Percentiles rank a stretch among this genome's conserved stretches.
phyloP scores from a whole-genome alignment of 2,797 vertebrate species.

The Heteromormyrus szaboi region DNA sequence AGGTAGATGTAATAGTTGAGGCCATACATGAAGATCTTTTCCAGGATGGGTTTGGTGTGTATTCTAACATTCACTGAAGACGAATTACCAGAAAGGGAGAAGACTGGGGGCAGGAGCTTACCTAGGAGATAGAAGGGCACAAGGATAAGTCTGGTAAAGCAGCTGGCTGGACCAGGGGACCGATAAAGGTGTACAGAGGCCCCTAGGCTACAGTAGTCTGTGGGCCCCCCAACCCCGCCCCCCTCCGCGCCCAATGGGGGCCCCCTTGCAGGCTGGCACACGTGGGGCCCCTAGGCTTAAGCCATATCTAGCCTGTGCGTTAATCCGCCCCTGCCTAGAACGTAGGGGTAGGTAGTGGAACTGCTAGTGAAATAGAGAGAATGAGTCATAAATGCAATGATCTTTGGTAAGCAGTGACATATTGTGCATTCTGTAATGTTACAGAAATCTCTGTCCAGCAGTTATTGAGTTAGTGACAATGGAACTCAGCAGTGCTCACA shows the following conservation, averaged over 20 bases:
- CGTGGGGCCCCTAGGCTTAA: too few species aligned
- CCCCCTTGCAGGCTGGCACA: too few species aligned
- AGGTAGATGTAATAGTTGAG: slow-evolving; percentile 49
- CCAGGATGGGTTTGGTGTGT: slow-evolving; percentile 46
- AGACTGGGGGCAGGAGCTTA: slow-evolving; percentile 49
- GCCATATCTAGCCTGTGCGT: too few species aligned
- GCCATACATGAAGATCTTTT: slow-evolving; percentile 42
- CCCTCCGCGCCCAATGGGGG: too few species aligned
- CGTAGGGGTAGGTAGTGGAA: neutral
- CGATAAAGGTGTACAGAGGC: too few species aligned
- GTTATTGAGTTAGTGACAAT: neutral
- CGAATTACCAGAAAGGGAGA: slow-evolving; percentile 47
- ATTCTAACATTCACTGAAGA: slow-evolving; percentile 45
- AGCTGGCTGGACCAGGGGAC: too few species aligned
- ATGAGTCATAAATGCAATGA: neutral
- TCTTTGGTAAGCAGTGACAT: neutral
- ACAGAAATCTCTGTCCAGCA: neutral
- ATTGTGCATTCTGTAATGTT: neutral
- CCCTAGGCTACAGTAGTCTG: too few species aligned
- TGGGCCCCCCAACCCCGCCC: too few species aligned
- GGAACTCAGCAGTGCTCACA: neutral
- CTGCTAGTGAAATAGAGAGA: neutral
- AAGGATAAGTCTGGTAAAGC: neutral
- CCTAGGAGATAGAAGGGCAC: slow-evolving; percentile 36
- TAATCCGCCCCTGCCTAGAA: neutral